These are phyloP conservation scores for Bombus pascuorum DNA, from an alignment of 1,140 invertebrate species.

Conservation along the genomic window DNA sequence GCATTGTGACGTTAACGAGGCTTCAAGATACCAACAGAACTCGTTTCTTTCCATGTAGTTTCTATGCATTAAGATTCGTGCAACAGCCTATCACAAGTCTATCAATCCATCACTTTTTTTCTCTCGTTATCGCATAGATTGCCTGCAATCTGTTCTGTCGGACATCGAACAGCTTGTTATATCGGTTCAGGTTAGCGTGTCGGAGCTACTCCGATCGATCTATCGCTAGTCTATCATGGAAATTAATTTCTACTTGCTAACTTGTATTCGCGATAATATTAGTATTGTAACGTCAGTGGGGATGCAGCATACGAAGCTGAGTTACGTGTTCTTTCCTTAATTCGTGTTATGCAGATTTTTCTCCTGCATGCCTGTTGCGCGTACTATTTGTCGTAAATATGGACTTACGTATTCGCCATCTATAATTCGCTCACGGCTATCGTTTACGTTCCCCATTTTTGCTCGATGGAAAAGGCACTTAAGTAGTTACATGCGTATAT, in stretches of 20 bases:
- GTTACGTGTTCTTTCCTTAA: conserved; percentile 8
- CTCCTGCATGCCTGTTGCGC: not conserved
- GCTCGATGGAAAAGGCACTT: not conserved
- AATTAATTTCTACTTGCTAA: conserved; percentile 26
- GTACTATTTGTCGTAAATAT: not conserved
- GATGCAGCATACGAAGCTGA: too few species aligned
- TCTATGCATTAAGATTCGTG: too few species aligned
- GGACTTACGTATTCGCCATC: not conserved
- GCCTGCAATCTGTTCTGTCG: too few species aligned
- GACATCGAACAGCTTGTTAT: too few species aligned
- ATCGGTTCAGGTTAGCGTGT: too few species aligned
- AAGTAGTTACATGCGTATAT: not conserved
- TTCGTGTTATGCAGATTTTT: conserved; percentile 6
- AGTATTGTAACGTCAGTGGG: conserved; percentile 6
- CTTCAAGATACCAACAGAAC: not conserved
- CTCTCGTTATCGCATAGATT: too few species aligned
- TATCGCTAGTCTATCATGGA: not conserved
- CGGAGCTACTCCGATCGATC: too few species aligned
- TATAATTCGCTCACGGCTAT: not conserved
- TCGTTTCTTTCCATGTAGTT: not conserved
- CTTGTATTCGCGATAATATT: conserved; percentile 29
- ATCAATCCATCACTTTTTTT: too few species aligned
- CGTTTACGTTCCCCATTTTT: not conserved
- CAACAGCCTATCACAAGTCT: too few species aligned
- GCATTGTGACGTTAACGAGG: conserved; percentile 6